phyloP scores from a whole-genome alignment of 2,113 vertebrate genomes.

The Erythrocebus patas region DNA sequence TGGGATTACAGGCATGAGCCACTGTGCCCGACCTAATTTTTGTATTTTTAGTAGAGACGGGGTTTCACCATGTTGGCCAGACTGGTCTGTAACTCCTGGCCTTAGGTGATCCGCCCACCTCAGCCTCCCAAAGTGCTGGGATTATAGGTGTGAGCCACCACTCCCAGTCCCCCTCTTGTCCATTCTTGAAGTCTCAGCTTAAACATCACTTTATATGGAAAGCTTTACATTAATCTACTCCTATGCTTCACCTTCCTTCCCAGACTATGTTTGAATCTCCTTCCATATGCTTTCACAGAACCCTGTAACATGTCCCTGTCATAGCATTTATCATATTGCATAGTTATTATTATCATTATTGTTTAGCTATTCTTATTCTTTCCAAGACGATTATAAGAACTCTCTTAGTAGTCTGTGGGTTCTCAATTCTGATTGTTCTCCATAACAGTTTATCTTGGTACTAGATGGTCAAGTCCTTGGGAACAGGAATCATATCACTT shows the following conservation, averaged over 20 bases:
- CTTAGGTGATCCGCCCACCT: too few relatives aligned
- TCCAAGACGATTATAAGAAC: neutral
- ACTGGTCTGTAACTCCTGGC: too few relatives aligned
- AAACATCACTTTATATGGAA: constrained; percentile 8
- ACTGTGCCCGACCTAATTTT: too few relatives aligned
- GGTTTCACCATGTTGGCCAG: too few relatives aligned
- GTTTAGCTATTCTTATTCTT: neutral
- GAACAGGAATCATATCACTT: neutral
- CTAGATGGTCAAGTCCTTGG: neutral
- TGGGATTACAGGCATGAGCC: too few relatives aligned
- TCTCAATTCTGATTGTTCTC: neutral
- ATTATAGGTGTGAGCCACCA: too few relatives aligned
- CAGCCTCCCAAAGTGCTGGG: too few relatives aligned
- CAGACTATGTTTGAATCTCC: neutral
- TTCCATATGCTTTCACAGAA: neutral
- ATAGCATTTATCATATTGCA: neutral
- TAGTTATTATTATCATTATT: neutral
- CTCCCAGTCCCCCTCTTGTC: neutral
- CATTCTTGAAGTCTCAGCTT: neutral
- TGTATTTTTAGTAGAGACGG: too few relatives aligned
- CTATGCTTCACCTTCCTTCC: neutral
- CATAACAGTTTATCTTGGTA: neutral
- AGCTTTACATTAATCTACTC: neutral
- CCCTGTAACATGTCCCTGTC: neutral
- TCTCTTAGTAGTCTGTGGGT: neutral